phyloP scores from a whole-genome alignment of 1,140 invertebrate genomes.

The Mercenaria mercenaria region DNA sequence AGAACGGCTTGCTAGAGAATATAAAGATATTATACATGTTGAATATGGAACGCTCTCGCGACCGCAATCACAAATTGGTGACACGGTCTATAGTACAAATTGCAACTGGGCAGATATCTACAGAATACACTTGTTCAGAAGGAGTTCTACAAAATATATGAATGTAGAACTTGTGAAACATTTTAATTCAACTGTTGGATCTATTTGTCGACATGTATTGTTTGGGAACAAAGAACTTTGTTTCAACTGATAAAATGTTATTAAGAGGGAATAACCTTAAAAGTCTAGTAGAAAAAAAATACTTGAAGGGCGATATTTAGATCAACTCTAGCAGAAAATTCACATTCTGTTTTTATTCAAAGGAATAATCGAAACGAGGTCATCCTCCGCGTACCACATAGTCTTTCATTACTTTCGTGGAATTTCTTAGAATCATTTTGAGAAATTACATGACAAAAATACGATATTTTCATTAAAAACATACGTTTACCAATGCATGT shows the following conservation, averaged over 20 bases:
- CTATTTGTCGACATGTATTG: neutral
- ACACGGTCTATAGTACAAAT: neutral
- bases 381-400: too few species aligned
- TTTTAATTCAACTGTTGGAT: neutral
- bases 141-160: neutral
- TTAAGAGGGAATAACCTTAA: too few species aligned
- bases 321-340: too few species aligned
- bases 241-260: neutral
- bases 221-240: constrained; percentile 40
- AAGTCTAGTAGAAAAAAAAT: too few species aligned
- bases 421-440: too few species aligned
- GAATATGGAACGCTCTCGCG: neutral
- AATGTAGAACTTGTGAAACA: neutral
- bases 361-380: too few species aligned
- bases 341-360: too few species aligned
- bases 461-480: too few species aligned
- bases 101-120: neutral
- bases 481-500: too few species aligned
- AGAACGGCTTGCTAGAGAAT: neutral
- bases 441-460: too few species aligned
- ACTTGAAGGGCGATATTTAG: too few species aligned
- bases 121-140: neutral
- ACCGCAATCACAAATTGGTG: neutral
- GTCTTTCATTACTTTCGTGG: too few species aligned
- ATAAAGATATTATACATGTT: neutral